These are phyloP conservation scores for Pterostichus niger DNA, from an alignment of 2,888 invertebrate genomes.

Conservation along the genomic window DNA sequence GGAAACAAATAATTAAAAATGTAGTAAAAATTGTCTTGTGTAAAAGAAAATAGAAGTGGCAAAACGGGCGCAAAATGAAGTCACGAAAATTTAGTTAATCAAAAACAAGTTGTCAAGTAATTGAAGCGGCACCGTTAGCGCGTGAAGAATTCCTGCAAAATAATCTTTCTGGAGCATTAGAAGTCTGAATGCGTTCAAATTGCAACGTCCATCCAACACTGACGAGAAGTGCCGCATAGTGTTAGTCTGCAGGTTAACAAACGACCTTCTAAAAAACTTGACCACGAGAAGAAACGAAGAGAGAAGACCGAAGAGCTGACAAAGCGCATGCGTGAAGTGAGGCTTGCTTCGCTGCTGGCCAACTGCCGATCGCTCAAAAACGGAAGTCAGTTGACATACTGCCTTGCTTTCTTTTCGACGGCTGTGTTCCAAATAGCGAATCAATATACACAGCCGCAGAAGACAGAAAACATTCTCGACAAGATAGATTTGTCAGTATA, in stretches of 20 bases:
- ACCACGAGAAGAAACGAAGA: constrained; percentile 45
- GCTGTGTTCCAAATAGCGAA: constrained; percentile 76
- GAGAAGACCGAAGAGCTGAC: constrained; percentile 1
- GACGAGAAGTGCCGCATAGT: neutral
- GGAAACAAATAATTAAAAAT: no score
- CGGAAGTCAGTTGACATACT: constrained; percentile 78
- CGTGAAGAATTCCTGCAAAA: constrained; percentile 41
- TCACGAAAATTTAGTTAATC: constrained; percentile 12
- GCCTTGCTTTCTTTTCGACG: constrained; percentile 78
- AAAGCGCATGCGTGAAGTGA: constrained; percentile 26
- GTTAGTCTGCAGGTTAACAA: constrained; percentile 58
- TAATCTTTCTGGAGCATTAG: constrained; percentile 49
- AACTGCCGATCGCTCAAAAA: constrained; percentile 63
- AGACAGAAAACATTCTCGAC: constrained; percentile 57
- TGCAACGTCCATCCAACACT: constrained; percentile 32
- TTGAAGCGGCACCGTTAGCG: constrained; percentile 21
- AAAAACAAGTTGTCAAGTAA: constrained; percentile 34
- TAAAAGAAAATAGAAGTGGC: neutral
- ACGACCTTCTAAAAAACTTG: constrained; percentile 67
- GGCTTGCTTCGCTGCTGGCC: constrained; percentile 1
- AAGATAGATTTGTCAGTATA: neutral
- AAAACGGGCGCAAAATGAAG: neutral
- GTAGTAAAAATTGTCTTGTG: neutral
- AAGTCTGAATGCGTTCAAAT: constrained; percentile 4
- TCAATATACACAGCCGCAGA: constrained; percentile 63